Percentiles rank a stretch among this genome's conserved stretches.
Evolutionary conservation across 2,113 vertebrate genomes (phyloP).

Genomic region (Malurus elegans): DNA sequence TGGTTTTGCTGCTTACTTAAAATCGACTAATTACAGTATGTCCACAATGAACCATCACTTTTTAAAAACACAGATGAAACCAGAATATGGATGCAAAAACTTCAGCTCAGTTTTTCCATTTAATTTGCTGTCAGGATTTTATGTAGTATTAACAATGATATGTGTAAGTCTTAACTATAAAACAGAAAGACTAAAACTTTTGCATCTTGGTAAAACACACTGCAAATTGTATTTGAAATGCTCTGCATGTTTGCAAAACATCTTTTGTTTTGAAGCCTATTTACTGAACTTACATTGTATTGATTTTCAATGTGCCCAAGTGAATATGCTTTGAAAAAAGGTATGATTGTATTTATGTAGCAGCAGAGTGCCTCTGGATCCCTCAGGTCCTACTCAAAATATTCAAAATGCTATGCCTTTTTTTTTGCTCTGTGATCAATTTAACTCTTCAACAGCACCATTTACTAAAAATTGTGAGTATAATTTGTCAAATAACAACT

Average conservation of each 20-base stretch:
- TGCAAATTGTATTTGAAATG: not conserved
- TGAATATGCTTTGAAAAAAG: not conserved
- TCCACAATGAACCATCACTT: not conserved
- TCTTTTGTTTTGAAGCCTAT: not conserved
- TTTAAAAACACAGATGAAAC: not conserved
- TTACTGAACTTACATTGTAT: conserved; percentile 1
- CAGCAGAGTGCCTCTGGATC: not conserved
- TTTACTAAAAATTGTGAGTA: not conserved
- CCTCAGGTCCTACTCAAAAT: not conserved
- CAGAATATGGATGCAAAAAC: not conserved
- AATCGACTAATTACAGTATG: not conserved
- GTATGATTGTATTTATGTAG: not conserved
- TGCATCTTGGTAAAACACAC: not conserved
- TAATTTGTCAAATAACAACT: not conserved
- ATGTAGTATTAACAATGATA: not conserved
- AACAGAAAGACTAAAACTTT: not conserved
- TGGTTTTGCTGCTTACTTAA: not conserved
- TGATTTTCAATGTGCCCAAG: not conserved
- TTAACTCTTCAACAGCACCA: not conserved
- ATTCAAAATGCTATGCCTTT: not conserved
- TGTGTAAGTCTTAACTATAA: not conserved
- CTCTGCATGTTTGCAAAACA: not conserved
- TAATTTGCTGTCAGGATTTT: not conserved
- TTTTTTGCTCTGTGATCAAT: not conserved
- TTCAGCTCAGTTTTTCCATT: not conserved